Conservation (phyloP, 2,113 vertebrate genomes). For the western clawed frog (Xenopus tropicalis) region UCB_Xtro_10.0 CM004443.2:81723501-81724000, state of each 20-base stretch:
- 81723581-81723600: no score
- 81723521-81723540: no score
- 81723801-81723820: slow-evolving; percentile 65
- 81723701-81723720: slow-evolving; percentile 54
- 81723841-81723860: neutral
- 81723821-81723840: slow-evolving; percentile 47
- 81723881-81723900: neutral
- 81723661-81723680: slow-evolving; percentile 85
- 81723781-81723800: slow-evolving; percentile 73
- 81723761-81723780: slow-evolving; percentile 76
- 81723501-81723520: no score
- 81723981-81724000: no score
- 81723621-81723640: no score
- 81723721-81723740: slow-evolving; percentile 77
- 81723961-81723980: no score
- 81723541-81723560: no score
- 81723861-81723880: neutral
- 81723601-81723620: no score
- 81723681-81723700: slow-evolving; percentile 69
- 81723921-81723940: neutral
- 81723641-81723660: slow-evolving; percentile 10
- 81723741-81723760: slow-evolving; percentile 83
- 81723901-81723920: no score
- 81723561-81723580: no score
- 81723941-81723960: no score